These are phyloP conservation scores for Pteronotus mesoamericanus DNA, from an alignment of 2,797 vertebrate genomes.

Conservation along the genomic window DNA sequence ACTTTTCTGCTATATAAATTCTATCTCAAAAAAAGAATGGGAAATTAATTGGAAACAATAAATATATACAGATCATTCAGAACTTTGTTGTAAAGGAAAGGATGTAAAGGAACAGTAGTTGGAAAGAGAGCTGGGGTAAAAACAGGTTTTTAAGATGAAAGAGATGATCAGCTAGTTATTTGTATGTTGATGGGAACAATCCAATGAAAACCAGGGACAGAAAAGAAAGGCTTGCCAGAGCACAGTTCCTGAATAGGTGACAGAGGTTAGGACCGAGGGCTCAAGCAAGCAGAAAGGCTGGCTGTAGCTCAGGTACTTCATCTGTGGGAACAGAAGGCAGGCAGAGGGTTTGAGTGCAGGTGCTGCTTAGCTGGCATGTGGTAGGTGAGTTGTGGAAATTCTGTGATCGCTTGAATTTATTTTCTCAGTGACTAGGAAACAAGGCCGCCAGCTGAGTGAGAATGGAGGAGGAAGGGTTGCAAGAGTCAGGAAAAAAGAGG, in stretches of 20 bases:
- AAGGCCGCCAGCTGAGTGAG: background rate
- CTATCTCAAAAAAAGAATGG: background rate
- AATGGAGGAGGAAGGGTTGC: background rate
- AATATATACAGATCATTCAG: background rate
- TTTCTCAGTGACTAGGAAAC: background rate
- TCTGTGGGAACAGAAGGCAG: background rate
- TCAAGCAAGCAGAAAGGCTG: background rate
- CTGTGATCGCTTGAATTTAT: background rate
- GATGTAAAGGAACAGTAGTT: background rate
- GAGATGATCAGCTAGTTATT: background rate
- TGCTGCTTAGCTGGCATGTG: background rate
- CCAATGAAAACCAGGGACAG: background rate
- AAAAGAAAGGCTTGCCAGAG: background rate
- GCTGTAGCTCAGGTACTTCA: background rate
- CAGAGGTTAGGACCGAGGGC: background rate
- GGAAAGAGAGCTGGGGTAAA: background rate
- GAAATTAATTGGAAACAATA: background rate
- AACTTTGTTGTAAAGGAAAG: background rate
- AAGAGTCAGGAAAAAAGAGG: background rate
- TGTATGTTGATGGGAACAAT: background rate
- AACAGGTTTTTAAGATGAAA: background rate
- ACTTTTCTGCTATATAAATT: background rate
- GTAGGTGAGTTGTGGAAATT: background rate
- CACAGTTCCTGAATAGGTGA: background rate
- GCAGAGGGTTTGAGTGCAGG: background rate